Percentiles rank a stretch among this genome's conserved stretches.
Conservation (phyloP, 2,888 invertebrate species). For the Scaptomyza reducta region DNA sequence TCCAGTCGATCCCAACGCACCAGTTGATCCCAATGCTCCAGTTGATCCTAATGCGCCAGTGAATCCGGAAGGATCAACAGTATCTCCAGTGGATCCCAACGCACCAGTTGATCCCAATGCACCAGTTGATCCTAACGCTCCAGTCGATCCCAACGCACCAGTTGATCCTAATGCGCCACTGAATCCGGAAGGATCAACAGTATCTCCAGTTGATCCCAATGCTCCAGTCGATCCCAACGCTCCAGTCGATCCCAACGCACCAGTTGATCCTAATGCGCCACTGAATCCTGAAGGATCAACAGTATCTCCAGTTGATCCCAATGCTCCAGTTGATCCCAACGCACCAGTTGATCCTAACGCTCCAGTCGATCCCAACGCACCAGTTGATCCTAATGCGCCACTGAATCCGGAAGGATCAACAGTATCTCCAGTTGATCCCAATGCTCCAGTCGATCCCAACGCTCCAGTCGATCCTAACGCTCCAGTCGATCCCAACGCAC, state of each 20-base stretch:
- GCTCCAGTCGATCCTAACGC: slow-evolving; percentile 8
- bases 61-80: slow-evolving; percentile 15
- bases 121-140: neutral
- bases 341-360: neutral
- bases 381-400: neutral
- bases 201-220: neutral
- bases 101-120: neutral
- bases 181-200: neutral
- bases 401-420: rapidly evolving
- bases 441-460: rapidly evolving
- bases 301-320: slow-evolving; percentile 6
- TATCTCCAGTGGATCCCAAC: rapidly evolving
- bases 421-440: neutral
- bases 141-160: neutral
- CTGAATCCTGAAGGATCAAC: neutral
- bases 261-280: neutral
- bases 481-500: neutral
- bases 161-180: neutral
- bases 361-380: neutral
- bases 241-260: neutral
- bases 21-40: slow-evolving; percentile 6
- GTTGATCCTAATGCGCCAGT: neutral
- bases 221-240: neutral
- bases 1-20: slow-evolving; percentile 7
- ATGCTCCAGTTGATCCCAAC: neutral